A percentile compares a stretch with the other conserved stretches of the same genome.
phyloP scores from a whole-genome alignment of 2,113 vertebrate genomes.

The Apteryx owenii region DNA sequence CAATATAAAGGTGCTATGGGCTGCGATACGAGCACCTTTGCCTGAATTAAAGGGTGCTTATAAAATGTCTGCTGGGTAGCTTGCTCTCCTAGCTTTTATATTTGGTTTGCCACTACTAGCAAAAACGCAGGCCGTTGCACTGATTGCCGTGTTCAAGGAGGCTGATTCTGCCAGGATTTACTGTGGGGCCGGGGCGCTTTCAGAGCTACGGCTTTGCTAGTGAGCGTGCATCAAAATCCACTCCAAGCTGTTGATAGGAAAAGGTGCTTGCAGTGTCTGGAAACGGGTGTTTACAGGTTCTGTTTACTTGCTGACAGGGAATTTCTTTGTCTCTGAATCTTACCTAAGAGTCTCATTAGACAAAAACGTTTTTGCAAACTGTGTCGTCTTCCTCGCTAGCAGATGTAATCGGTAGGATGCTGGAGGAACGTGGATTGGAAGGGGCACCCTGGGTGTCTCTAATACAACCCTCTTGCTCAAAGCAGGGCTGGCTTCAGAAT shows the following conservation, averaged over 20 bases:
- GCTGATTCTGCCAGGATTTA: background rate
- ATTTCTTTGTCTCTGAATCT: background rate
- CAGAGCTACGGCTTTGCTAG: background rate
- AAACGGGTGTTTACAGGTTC: background rate
- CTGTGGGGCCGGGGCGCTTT: background rate
- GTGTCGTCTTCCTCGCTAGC: background rate
- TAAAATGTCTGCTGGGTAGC: background rate
- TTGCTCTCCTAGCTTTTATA: background rate
- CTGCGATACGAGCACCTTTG: background rate
- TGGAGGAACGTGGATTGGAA: rapidly evolving
- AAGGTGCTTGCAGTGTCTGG: background rate
- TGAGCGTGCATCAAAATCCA: background rate
- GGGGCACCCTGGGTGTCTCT: background rate
- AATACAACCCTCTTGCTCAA: background rate
- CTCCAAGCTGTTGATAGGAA: background rate
- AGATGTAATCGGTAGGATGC: background rate
- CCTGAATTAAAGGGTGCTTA: background rate
- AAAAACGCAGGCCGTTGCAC: background rate
- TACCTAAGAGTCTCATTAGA: background rate
- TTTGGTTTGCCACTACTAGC: background rate
- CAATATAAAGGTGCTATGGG: background rate
- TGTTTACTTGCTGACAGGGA: background rate
- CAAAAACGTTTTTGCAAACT: background rate
- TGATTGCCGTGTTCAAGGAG: background rate
- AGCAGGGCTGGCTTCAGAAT: background rate